A percentile compares a stretch with the other conserved stretches of the same genome.
These are phyloP conservation scores for Gadus chalcogrammus DNA, from an alignment of 2,113 vertebrate genomes.

Conservation along the genomic window DNA sequence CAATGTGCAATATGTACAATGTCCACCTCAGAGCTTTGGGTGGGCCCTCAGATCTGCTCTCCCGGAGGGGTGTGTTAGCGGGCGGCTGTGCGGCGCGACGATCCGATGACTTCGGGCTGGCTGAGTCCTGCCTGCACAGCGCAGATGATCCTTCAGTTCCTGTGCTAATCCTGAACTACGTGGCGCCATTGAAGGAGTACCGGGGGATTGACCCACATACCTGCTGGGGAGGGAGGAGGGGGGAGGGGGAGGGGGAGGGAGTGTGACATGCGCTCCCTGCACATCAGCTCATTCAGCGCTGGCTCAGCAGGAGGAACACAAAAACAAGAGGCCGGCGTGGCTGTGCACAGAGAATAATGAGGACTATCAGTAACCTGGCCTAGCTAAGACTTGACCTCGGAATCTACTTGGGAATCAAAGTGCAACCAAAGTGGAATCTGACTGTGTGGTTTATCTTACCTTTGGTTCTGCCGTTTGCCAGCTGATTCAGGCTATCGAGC, in stretches of 20 bases:
- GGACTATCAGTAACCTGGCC: slow-evolving; percentile 3
- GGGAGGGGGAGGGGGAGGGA: slow-evolving; percentile 38
- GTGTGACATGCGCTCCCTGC: slow-evolving; percentile 53
- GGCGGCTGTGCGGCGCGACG: background rate
- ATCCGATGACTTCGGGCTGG: slow-evolving; percentile 22
- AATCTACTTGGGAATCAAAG: slow-evolving; percentile 10
- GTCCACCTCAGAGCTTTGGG: too few relatives aligned
- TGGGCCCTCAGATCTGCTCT: too few relatives aligned
- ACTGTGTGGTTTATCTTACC: background rate
- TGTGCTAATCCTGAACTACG: slow-evolving; percentile 69
- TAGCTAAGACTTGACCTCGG: slow-evolving; percentile 10
- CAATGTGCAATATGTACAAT: too few relatives aligned
- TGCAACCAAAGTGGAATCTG: background rate
- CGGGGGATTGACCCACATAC: slow-evolving; percentile 74
- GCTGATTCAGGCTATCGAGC: background rate
- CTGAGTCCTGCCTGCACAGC: slow-evolving; percentile 46
- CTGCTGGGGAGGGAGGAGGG: slow-evolving; percentile 54
- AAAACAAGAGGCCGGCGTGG: background rate
- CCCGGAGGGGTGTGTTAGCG: background rate
- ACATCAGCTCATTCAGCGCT: slow-evolving; percentile 26
- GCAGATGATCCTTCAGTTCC: slow-evolving; percentile 77
- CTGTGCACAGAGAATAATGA: background rate
- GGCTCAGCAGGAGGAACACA: slow-evolving; percentile 29
- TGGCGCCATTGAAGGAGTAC: slow-evolving; percentile 71
- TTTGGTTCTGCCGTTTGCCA: background rate